A percentile compares a stretch with the other conserved stretches of the same genome.
These are phyloP conservation scores for Porites lutea DNA, from an alignment of 64 coral and sea anemone genomes.

Conservation along the genomic window DNA sequence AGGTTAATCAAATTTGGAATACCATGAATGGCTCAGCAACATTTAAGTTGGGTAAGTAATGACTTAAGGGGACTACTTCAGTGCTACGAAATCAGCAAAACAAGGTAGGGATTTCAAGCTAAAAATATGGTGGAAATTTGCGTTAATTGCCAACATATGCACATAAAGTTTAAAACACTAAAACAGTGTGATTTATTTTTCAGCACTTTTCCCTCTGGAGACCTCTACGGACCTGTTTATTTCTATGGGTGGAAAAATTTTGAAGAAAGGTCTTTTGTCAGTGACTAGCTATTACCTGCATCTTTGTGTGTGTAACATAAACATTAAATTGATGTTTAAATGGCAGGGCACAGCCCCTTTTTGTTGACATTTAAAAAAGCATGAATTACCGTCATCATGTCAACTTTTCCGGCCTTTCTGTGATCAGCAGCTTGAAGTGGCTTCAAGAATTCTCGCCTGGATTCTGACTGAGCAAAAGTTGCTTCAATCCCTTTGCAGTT, in stretches of 20 bases:
- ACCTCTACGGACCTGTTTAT: neutral
- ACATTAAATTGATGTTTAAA: neutral
- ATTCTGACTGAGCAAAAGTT: constrained; percentile 22
- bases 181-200: too few species aligned
- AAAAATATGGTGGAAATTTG: neutral
- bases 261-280: neutral
- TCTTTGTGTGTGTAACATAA: neutral
- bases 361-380: neutral
- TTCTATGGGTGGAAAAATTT: neutral
- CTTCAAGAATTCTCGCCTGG: constrained; percentile 37
- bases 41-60: neutral
- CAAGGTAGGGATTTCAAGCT: neutral
- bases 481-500: constrained; percentile 47
- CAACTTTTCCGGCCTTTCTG: constrained; percentile 46
- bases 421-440: constrained; percentile 16
- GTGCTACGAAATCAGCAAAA: neutral
- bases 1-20: too few species aligned
- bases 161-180: too few species aligned
- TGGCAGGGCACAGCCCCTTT: neutral
- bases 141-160: neutral
- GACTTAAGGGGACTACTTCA: neutral
- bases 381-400: constrained; percentile 12
- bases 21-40: neutral
- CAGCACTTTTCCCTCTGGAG: neutral
- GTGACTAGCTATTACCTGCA: neutral